Conservation (phyloP, 1,140 invertebrate species). For the Anadara kagoshimensis region DNA sequence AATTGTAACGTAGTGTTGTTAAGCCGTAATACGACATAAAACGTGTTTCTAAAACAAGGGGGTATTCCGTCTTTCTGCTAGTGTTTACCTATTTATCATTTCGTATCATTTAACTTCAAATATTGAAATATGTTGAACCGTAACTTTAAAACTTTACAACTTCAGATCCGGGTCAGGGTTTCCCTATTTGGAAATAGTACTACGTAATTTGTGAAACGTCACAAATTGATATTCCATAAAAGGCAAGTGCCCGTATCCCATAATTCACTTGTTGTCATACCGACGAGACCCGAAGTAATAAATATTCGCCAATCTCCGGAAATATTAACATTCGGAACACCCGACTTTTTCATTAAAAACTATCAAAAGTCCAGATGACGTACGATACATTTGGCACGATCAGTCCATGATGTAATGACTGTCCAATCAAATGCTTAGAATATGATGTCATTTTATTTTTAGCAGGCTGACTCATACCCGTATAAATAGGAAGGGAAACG, state of each 20-base stretch:
- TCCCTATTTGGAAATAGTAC: too few species aligned
- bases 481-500: slow-evolving; percentile 58
- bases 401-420: slow-evolving; percentile 62
- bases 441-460: slow-evolving; percentile 76
- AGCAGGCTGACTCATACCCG: slow-evolving; percentile 68
- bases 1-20: too few species aligned
- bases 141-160: too few species aligned
- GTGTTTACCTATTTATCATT: too few species aligned
- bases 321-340: background rate
- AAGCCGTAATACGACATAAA: too few species aligned
- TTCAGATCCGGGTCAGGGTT: too few species aligned
- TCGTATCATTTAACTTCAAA: too few species aligned
- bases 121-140: too few species aligned
- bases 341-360: background rate
- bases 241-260: slow-evolving; percentile 29
- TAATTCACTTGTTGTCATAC: slow-evolving; percentile 14
- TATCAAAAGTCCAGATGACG: background rate
- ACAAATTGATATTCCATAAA: too few species aligned
- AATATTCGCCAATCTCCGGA: background rate
- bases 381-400: background rate
- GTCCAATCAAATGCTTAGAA: slow-evolving; percentile 71
- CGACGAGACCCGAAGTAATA: background rate
- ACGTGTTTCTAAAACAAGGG: too few species aligned
- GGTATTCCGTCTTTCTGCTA: too few species aligned
- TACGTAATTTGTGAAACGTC: too few species aligned